phyloP scores from a whole-genome alignment of 2,113 vertebrate genomes.

The Ailuropoda melanoleuca region DNA sequence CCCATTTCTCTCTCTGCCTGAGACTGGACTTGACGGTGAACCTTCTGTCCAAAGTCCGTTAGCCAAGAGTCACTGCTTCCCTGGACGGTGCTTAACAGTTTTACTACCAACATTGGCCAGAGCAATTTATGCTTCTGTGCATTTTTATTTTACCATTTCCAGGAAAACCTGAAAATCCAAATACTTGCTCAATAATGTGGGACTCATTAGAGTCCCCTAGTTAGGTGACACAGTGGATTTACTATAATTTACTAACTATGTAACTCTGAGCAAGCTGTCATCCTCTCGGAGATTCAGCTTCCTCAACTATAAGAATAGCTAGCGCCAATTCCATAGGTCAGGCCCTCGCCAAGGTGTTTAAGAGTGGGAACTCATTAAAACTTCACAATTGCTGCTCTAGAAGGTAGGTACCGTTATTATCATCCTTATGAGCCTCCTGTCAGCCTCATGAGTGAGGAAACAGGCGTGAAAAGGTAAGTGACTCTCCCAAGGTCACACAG shows the following conservation, averaged over 20 bases:
- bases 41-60: not conserved
- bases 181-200: not conserved
- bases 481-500: not conserved
- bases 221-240: not conserved
- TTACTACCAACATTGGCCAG: not conserved
- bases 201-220: not conserved
- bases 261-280: not conserved
- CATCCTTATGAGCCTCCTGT: not conserved
- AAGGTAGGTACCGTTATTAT: not conserved
- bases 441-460: not conserved
- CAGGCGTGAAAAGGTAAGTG: not conserved
- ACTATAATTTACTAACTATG: not conserved
- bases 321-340: not conserved
- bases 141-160: conserved; percentile 14
- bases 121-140: not conserved
- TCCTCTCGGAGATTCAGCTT: not conserved
- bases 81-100: not conserved
- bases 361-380: not conserved
- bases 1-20: not conserved
- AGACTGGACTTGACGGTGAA: not conserved
- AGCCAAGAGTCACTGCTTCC: not conserved
- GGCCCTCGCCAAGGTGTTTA: not conserved
- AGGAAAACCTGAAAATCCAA: not conserved
- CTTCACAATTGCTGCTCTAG: not conserved
- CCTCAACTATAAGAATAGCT: not conserved